phyloP scores from a whole-genome alignment of 2,113 vertebrate species.

The Dasyprocta punctata region DNA sequence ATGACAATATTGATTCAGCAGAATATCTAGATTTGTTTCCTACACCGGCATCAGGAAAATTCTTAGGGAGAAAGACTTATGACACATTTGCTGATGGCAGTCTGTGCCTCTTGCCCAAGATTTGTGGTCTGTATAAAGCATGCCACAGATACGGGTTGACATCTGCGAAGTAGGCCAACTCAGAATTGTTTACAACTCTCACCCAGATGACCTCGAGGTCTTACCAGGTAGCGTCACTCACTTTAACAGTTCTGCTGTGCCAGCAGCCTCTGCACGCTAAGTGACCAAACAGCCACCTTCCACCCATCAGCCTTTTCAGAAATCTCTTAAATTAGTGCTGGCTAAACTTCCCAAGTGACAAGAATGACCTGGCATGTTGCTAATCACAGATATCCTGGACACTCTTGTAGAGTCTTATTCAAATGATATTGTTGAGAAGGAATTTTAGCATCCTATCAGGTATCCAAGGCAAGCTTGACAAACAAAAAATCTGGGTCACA shows the following conservation, averaged over 20 bases:
- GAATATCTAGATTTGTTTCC: conserved; percentile 43
- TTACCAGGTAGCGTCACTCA: conserved; percentile 34
- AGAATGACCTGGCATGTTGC: not conserved
- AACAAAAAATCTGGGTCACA: not conserved
- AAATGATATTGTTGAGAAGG: accelerated
- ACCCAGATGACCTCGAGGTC: not conserved
- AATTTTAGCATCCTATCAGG: not conserved
- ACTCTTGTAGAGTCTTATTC: not conserved
- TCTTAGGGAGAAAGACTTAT: conserved; percentile 63
- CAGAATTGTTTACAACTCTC: conserved; percentile 53
- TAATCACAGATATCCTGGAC: not conserved
- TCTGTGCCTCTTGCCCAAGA: conserved; percentile 52
- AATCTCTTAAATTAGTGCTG: not conserved
- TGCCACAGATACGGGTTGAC: conserved; percentile 54
- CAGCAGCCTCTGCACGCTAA: not conserved
- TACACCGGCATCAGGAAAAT: not conserved
- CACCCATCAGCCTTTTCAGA: not conserved
- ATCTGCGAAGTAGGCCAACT: conserved; percentile 1
- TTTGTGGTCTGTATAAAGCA: conserved; percentile 67
- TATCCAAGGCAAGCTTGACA: not conserved
- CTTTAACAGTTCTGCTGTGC: not conserved
- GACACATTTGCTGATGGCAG: conserved; percentile 63
- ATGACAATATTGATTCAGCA: not conserved
- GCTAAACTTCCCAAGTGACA: not conserved
- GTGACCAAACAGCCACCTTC: not conserved